Conservation (phyloP, 2,113 vertebrate genomes). For the Phoenicopterus ruber region DNA sequence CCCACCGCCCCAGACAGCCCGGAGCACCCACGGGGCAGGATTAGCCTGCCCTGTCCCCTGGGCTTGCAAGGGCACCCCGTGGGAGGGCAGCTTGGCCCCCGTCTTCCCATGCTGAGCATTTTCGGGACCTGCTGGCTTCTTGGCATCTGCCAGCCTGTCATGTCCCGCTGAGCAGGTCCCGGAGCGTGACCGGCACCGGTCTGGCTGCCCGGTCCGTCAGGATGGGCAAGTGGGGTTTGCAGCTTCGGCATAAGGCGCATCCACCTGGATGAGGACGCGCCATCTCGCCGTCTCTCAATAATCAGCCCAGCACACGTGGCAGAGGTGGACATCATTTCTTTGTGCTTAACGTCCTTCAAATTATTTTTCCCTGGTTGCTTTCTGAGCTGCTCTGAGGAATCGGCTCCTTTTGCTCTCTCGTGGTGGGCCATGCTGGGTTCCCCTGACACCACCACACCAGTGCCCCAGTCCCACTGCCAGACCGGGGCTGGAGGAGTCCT, state of each 20-base stretch:
- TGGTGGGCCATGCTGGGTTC: not conserved
- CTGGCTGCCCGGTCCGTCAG: fast-evolving
- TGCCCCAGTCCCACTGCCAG: not conserved
- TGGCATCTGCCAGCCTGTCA: not conserved
- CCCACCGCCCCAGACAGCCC: fast-evolving
- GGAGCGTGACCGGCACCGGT: fast-evolving
- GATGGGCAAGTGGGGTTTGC: not conserved
- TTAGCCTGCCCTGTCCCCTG: too few relatives aligned
- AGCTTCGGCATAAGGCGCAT: not conserved
- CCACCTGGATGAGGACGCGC: fast-evolving
- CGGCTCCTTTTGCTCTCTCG: not conserved
- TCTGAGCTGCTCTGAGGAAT: not conserved
- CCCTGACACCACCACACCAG: not conserved
- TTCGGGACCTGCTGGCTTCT: not conserved
- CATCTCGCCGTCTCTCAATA: fast-evolving
- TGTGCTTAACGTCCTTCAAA: not conserved
- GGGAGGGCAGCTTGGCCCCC: not conserved
- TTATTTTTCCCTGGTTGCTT: not conserved
- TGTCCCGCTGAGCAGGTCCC: not conserved
- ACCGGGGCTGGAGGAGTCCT: not conserved
- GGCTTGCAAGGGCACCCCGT: not conserved
- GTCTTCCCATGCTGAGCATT: not conserved
- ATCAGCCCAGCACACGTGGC: fast-evolving
- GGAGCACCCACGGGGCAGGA: fast-evolving
- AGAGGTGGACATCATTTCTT: too few relatives aligned